A percentile compares a stretch with the other conserved stretches of the same genome.
Evolutionary conservation across 2,113 vertebrate genomes (phyloP).

Genomic region (Pachypanchax playfairii): DNA sequence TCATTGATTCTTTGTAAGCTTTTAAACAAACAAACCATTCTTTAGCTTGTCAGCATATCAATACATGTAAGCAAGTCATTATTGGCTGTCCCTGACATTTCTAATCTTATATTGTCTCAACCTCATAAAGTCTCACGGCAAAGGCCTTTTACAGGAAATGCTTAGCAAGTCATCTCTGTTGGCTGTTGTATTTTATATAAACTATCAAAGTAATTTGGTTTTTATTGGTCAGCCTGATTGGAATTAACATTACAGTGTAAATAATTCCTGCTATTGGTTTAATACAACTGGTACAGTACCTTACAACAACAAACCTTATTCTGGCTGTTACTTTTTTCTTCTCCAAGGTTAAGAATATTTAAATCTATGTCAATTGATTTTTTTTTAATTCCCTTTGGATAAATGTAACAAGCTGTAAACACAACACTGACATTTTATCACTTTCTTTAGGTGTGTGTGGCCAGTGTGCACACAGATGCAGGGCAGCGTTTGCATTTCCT

Average conservation of each 20-base stretch:
- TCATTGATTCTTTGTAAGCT: conserved; percentile 72
- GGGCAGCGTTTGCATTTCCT: conserved; percentile 9
- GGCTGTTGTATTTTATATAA: background rate
- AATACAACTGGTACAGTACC: too few relatives aligned
- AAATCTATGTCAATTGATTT: too few relatives aligned
- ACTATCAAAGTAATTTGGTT: background rate
- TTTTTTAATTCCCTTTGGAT: conserved; percentile 1
- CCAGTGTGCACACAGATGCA: background rate
- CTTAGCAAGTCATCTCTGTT: background rate
- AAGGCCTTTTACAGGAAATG: conserved; percentile 25
- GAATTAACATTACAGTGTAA: conserved; percentile 15
- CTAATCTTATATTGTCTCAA: conserved; percentile 53
- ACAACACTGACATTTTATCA: background rate
- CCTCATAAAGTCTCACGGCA: conserved; percentile 22
- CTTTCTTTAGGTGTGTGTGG: conserved; percentile 6
- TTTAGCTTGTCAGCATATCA: conserved; percentile 66
- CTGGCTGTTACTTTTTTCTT: conserved; percentile 13
- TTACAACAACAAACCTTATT: too few relatives aligned
- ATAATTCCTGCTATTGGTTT: background rate
- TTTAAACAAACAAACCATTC: conserved; percentile 70
- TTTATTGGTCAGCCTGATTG: conserved; percentile 8
- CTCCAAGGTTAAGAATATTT: too few relatives aligned
- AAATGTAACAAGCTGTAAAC: conserved; percentile 10
- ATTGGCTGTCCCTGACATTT: conserved; percentile 47
- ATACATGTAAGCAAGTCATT: conserved; percentile 56